Percentiles rank a stretch among this genome's conserved stretches.
Evolutionary conservation across 1,140 invertebrate species (phyloP).

Genomic region (Tribolium madens): DNA sequence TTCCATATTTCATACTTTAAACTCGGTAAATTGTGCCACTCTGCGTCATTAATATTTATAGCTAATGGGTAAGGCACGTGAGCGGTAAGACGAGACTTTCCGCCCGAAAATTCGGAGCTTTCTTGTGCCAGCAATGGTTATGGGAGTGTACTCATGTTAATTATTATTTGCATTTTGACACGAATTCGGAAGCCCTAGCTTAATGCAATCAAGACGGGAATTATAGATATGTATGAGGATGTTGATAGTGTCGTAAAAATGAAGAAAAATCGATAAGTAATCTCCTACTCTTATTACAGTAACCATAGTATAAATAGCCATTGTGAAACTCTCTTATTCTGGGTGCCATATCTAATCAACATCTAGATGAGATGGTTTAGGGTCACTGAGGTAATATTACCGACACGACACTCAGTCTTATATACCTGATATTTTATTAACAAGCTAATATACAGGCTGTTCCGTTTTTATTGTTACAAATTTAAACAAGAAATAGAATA

Average conservation of each 20-base stretch:
- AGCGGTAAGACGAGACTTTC: constrained; percentile 9
- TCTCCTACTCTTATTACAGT: not conserved
- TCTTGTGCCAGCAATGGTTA: not conserved
- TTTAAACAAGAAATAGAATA: too few species aligned
- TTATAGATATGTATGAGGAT: not conserved
- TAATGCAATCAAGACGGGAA: not conserved
- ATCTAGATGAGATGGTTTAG: constrained; percentile 14
- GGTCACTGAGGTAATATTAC: not conserved
- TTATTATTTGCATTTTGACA: constrained; percentile 25
- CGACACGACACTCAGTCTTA: not conserved
- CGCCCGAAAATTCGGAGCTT: constrained; percentile 8
- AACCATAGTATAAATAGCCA: not conserved
- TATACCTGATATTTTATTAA: constrained; percentile 2
- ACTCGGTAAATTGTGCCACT: constrained; percentile 48
- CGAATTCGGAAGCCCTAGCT: not conserved
- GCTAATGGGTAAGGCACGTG: constrained; percentile 42
- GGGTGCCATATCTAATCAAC: not conserved
- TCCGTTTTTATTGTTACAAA: too few species aligned
- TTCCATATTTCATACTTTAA: constrained; percentile 49
- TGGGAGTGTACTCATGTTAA: constrained; percentile 4
- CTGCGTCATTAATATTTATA: constrained; percentile 50
- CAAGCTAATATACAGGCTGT: too few species aligned
- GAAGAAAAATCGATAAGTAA: not conserved
- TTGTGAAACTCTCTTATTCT: not conserved
- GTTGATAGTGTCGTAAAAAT: not conserved